These are phyloP conservation scores for Python bivittatus DNA, from an alignment of 2,113 vertebrate species.

Conservation along the genomic window DNA sequence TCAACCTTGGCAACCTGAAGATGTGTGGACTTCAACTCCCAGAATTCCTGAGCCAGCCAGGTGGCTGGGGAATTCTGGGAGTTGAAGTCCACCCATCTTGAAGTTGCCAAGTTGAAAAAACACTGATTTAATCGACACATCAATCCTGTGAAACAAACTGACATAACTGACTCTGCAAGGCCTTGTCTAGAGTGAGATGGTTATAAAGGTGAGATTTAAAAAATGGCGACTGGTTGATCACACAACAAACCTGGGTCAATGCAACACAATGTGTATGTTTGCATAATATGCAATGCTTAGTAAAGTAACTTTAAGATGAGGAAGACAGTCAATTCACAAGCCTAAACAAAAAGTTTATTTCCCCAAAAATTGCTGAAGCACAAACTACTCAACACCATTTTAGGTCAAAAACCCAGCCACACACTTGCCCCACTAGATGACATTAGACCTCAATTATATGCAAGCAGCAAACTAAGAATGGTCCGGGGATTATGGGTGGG, in stretches of 20 bases:
- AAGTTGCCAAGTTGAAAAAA: not conserved
- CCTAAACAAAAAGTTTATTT: not conserved
- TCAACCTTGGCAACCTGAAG: not conserved
- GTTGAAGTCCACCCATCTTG: not conserved
- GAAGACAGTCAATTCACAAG: not conserved
- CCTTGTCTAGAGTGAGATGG: not conserved
- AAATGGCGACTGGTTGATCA: not conserved
- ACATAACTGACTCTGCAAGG: not conserved
- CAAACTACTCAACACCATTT: not conserved
- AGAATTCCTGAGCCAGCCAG: not conserved
- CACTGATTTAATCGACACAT: not conserved
- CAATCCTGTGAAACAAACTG: not conserved
- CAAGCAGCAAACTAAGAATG: not conserved
- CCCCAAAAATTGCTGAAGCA: not conserved
- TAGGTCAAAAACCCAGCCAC: too few relatives aligned
- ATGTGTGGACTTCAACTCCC: not conserved
- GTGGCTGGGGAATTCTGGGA: not conserved
- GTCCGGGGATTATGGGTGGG: not conserved
- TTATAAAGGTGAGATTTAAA: not conserved
- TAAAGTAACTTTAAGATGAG: not conserved
- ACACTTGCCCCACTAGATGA: too few relatives aligned
- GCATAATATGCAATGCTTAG: not conserved
- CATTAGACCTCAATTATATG: not conserved
- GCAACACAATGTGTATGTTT: not conserved
- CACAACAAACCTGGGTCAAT: not conserved